These are phyloP conservation scores for Cyprinodon brontotheroides DNA, from an alignment of 2,113 vertebrate genomes.

Conservation along the genomic window DNA sequence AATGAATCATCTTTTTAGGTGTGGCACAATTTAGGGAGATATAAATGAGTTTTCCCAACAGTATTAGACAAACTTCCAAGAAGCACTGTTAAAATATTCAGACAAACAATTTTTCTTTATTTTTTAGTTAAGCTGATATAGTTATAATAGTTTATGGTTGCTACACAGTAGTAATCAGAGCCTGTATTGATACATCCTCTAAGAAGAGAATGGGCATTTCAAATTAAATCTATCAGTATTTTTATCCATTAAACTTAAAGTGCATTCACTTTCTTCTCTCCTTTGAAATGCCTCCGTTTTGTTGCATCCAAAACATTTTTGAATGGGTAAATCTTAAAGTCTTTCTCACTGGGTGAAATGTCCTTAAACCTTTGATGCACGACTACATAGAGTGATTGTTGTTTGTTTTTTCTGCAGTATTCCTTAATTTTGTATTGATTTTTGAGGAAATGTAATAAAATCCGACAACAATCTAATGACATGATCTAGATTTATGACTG, in stretches of 20 bases:
- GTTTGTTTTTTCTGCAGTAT: not conserved
- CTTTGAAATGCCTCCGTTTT: not conserved
- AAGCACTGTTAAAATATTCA: not conserved
- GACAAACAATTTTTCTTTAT: not conserved
- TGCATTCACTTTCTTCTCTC: not conserved
- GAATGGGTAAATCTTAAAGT: not conserved
- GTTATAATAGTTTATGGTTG: not conserved
- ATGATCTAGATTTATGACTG: not conserved
- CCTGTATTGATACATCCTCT: not conserved
- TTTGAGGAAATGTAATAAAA: not conserved
- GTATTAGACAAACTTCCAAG: not conserved
- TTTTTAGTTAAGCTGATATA: not conserved
- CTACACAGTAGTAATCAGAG: constrained; percentile 40
- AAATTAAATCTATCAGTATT: not conserved
- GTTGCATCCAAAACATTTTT: not conserved
- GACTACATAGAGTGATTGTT: not conserved
- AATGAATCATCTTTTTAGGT: not conserved
- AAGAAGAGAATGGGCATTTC: not conserved
- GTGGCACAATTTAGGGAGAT: not conserved
- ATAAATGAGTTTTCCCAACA: not conserved
- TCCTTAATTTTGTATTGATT: not conserved
- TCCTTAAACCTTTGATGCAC: not conserved
- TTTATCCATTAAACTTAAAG: constrained; percentile 5
- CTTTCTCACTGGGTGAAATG: not conserved
- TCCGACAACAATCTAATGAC: not conserved